Evolutionary conservation across 2,113 vertebrate species (phyloP).

Genomic region (Bubo bubo): DNA sequence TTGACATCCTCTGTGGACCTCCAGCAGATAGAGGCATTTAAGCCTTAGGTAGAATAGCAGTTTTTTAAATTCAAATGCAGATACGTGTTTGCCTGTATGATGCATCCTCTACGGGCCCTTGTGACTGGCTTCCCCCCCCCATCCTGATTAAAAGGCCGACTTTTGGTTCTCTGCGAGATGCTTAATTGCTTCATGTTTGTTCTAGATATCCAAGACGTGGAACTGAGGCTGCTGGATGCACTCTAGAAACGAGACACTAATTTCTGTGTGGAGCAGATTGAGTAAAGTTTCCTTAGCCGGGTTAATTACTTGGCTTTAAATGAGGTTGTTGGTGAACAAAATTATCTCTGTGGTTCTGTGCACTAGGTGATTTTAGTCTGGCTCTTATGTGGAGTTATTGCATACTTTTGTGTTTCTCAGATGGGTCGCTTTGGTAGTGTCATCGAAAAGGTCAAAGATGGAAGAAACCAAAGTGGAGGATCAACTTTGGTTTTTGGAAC

Average conservation of each 20-base stretch:
- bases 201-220: neutral
- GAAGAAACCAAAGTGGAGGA: neutral
- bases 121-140: neutral
- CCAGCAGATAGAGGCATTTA: neutral
- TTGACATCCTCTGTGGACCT: neutral
- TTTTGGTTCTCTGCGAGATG: neutral
- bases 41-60: neutral
- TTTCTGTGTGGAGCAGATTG: neutral
- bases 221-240: neutral
- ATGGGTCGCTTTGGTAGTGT: neutral
- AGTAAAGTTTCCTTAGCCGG: neutral
- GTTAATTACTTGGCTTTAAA: neutral
- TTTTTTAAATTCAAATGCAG: neutral
- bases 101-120: neutral
- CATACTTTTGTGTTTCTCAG: neutral
- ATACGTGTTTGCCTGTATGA: fast-evolving
- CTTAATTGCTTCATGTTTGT: neutral
- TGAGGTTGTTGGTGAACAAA: neutral
- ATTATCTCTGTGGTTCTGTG: neutral
- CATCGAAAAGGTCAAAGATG: neutral
- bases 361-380: neutral
- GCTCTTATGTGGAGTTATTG: neutral
- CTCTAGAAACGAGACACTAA: fast-evolving
- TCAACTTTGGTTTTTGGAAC: neutral
- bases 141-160: neutral